Conservation (phyloP, 2,113 vertebrate genomes). For the Eublepharis macularius region DNA sequence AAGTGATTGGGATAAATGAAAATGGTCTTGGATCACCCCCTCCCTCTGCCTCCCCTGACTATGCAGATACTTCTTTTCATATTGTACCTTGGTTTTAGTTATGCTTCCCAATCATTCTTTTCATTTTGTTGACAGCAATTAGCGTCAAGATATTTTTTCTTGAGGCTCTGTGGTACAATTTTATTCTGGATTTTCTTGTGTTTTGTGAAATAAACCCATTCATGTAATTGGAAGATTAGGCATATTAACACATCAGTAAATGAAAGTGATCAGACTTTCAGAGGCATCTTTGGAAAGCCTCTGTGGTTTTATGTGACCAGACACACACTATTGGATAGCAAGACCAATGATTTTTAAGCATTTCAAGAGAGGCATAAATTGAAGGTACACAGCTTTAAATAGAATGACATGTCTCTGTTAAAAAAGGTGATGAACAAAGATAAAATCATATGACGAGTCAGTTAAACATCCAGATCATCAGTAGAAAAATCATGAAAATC, state of each 20-base stretch:
- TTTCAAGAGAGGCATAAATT: conserved; percentile 72
- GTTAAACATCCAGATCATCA: conserved; percentile 64
- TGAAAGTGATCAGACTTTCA: conserved; percentile 60
- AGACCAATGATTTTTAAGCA: conserved; percentile 61
- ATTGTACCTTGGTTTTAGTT: conserved; percentile 29
- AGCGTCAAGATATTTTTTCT: conserved; percentile 65
- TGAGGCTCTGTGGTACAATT: conserved; percentile 34
- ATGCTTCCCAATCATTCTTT: conserved; percentile 56
- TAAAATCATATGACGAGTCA: conserved; percentile 58
- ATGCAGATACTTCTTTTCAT: conserved; percentile 60
- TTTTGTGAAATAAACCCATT: conserved; percentile 58
- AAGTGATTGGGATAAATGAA: conserved; percentile 42
- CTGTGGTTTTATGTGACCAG: conserved; percentile 63
- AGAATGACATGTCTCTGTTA: conserved; percentile 72
- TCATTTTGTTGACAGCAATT: conserved; percentile 65
- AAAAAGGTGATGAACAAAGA: conserved; percentile 73
- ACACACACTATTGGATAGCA: conserved; percentile 59
- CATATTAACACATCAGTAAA: conserved; percentile 69
- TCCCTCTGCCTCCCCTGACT: conserved; percentile 31
- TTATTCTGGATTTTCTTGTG: conserved; percentile 50
- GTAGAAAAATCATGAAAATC: conserved; percentile 65
- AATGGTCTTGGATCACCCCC: conserved; percentile 32
- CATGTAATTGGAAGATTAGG: conserved; percentile 70
- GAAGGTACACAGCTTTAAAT: conserved; percentile 61
- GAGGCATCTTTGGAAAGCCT: conserved; percentile 69